These are phyloP conservation scores for Sthenelais limicola DNA, from an alignment of 2,888 invertebrate genomes.

Conservation along the genomic window DNA sequence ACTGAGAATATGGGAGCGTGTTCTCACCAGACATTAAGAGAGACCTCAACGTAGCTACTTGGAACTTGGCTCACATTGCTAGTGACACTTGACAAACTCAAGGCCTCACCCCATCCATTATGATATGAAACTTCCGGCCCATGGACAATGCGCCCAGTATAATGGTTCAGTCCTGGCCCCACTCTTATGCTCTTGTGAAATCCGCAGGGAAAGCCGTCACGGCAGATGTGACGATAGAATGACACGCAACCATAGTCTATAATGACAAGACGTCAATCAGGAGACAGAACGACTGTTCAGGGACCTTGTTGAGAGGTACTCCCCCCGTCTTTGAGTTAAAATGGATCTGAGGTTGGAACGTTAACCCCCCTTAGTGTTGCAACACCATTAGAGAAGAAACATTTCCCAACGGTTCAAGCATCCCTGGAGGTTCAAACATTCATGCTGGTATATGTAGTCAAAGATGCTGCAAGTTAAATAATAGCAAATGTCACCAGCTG, in stretches of 20 bases:
- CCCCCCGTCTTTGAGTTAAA: too few species aligned
- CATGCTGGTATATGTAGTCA: too few species aligned
- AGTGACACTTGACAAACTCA: not conserved
- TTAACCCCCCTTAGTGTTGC: too few species aligned
- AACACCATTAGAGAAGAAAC: too few species aligned
- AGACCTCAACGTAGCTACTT: not conserved
- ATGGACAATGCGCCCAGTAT: constrained; percentile 4
- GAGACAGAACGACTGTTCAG: too few species aligned
- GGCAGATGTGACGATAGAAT: not conserved
- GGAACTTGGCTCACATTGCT: not conserved
- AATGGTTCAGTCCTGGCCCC: not conserved
- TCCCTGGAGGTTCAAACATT: too few species aligned
- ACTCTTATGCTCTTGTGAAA: constrained; percentile 5
- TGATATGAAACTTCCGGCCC: not conserved
- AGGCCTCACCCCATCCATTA: constrained; percentile 12
- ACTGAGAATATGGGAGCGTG: not conserved
- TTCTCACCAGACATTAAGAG: constrained; percentile 6
- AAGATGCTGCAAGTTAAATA: too few species aligned
- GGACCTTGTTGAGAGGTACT: too few species aligned
- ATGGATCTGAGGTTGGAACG: too few species aligned
- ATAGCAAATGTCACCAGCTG: too few species aligned
- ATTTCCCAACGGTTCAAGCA: too few species aligned
- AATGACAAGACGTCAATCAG: constrained; percentile 10
- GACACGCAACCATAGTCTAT: constrained; percentile 7
- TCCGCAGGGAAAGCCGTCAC: not conserved